Percentiles rank a stretch among this genome's conserved stretches.
These are phyloP conservation scores for Melitaea cinxia DNA, from an alignment of 1,140 invertebrate genomes.

Conservation along the genomic window DNA sequence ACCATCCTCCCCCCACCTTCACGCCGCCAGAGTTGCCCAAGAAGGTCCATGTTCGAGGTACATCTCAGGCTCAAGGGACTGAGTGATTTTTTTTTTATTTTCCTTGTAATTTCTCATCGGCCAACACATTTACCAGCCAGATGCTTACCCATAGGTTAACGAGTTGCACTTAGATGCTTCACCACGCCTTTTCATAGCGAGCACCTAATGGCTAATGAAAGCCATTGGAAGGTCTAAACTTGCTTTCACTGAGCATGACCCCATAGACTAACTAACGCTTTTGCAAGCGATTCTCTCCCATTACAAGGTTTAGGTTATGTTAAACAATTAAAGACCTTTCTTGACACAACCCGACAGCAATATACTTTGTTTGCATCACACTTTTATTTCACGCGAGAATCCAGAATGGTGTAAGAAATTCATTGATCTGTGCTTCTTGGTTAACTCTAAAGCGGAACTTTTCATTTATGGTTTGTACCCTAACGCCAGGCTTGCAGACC, in stretches of 20 bases:
- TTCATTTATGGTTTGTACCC: constrained; percentile 73
- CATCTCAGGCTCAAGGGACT: constrained; percentile 70
- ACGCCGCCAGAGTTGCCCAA: constrained; percentile 98
- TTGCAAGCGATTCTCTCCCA: constrained; percentile 39
- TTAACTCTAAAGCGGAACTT: constrained; percentile 79
- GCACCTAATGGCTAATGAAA: constrained; percentile 55
- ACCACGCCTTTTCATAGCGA: constrained; percentile 77
- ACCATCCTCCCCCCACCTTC: constrained; percentile 96
- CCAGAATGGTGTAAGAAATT: constrained; percentile 33
- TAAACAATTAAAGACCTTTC: constrained; percentile 4
- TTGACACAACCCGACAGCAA: constrained; percentile 30
- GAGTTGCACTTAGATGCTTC: constrained; percentile 76
- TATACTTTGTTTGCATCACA: constrained; percentile 55
- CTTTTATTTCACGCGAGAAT: constrained; percentile 32
- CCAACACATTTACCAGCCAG: constrained; percentile 66
- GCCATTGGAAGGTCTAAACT: constrained; percentile 48
- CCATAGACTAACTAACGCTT: constrained; percentile 49
- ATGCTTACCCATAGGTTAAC: constrained; percentile 66
- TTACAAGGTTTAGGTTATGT: constrained; percentile 25
- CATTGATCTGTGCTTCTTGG: constrained; percentile 78
- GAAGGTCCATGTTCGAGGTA: constrained; percentile 98
- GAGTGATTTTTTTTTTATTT: constrained; percentile 64
- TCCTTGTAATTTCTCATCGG: constrained; percentile 61
- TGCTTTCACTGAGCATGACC: constrained; percentile 69
- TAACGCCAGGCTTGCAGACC: constrained; percentile 55